Conservation (phyloP, 2,888 invertebrate species). For the Hydrotaea diabolus region DNA sequence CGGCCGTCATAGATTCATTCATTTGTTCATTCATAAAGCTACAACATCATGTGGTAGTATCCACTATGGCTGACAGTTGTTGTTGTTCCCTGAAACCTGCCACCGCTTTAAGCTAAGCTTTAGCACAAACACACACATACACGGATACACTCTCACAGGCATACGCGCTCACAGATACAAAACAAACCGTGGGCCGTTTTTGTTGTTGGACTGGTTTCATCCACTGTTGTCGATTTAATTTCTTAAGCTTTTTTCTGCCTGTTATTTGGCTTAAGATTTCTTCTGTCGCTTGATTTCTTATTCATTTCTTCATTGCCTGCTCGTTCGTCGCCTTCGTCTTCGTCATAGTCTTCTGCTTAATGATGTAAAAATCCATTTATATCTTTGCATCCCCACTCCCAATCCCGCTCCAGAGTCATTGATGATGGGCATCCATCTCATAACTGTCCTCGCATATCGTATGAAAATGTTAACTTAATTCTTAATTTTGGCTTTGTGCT, state of each 20-base stretch:
- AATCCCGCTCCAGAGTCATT: background rate
- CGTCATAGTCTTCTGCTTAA: conserved; percentile 5
- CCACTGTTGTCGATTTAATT: conserved; percentile 37
- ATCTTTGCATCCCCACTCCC: background rate
- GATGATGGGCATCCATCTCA: conserved; percentile 9
- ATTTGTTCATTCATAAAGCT: conserved; percentile 65
- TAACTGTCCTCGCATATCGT: conserved; percentile 53
- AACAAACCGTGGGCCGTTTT: conserved; percentile 61
- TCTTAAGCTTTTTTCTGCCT: conserved; percentile 1
- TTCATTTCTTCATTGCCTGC: no score
- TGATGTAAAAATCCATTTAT: conserved; percentile 31
- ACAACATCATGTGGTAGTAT: conserved; percentile 41
- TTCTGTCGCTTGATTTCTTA: conserved; percentile 1
- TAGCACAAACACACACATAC: conserved; percentile 3
- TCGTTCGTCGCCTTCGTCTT: conserved; percentile 5
- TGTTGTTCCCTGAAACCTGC: conserved; percentile 54
- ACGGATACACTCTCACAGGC: background rate
- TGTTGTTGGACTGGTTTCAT: conserved; percentile 61
- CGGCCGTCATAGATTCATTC: conserved; percentile 47
- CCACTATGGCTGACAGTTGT: conserved; percentile 10
- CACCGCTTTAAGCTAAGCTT: conserved; percentile 38
- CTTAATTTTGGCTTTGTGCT: conserved; percentile 35
- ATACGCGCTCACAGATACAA: background rate
- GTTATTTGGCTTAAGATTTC: conserved; percentile 4
- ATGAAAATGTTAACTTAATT: conserved; percentile 47